Evolutionary conservation across 2,888 invertebrate species (phyloP).

Genomic region (Eledone cirrhosa): DNA sequence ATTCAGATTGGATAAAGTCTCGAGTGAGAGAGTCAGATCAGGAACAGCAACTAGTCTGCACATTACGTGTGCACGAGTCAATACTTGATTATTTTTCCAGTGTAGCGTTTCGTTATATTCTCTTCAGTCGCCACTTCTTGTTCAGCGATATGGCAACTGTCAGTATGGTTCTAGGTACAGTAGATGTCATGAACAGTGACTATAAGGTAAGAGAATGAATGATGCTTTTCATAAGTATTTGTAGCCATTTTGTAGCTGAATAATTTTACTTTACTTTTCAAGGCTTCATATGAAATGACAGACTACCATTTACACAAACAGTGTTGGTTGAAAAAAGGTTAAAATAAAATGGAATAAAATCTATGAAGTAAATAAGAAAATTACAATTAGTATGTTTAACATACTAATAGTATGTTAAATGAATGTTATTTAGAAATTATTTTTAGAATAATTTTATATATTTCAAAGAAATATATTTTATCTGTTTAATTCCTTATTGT

Average conservation of each 20-base stretch:
- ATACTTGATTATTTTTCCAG: constrained; percentile 14
- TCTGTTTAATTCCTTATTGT: too few species aligned
- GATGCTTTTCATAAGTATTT: background rate
- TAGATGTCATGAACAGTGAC: constrained; percentile 24
- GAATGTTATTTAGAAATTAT: too few species aligned
- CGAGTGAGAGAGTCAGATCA: constrained; percentile 17
- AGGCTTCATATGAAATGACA: background rate
- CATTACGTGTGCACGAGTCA: constrained; percentile 12
- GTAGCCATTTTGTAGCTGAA: constrained; percentile 16
- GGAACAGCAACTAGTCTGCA: constrained; percentile 14
- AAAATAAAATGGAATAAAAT: too few species aligned
- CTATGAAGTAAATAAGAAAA: too few species aligned
- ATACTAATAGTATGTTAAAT: too few species aligned
- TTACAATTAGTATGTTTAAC: too few species aligned
- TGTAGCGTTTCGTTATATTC: background rate
- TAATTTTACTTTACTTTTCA: background rate
- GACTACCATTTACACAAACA: too few species aligned
- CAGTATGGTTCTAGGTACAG: constrained; percentile 25
- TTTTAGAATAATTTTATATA: too few species aligned
- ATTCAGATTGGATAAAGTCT: constrained; percentile 20
- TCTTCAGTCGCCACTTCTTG: background rate
- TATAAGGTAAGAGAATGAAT: constrained; percentile 11
- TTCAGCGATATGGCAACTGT: constrained; percentile 10
- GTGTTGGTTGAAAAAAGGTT: too few species aligned
- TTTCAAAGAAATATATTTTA: too few species aligned